phyloP scores from a whole-genome alignment of 1,140 invertebrate genomes.

The Trichonephila clavata region DNA sequence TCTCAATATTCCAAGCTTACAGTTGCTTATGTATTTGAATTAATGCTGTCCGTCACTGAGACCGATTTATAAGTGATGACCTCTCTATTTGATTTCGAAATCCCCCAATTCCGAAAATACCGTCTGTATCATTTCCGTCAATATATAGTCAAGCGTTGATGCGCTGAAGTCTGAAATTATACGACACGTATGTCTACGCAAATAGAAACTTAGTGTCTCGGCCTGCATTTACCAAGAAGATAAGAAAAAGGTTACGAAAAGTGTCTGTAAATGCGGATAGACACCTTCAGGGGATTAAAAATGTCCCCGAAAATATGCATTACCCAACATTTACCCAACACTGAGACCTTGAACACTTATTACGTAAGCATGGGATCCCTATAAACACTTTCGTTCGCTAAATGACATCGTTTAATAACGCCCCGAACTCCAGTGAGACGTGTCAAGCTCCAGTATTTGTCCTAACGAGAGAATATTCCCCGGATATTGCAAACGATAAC shows the following conservation, averaged over 20 bases:
- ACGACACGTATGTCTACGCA: not conserved
- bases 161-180: not conserved
- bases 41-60: no score
- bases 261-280: not conserved
- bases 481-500: constrained; percentile 58
- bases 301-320: constrained; percentile 4
- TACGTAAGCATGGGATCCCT: not conserved
- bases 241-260: not conserved
- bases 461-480: constrained; percentile 21
- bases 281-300: constrained; percentile 13
- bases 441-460: constrained; percentile 38
- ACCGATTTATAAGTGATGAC: no score
- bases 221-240: not conserved
- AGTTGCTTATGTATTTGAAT: no score
- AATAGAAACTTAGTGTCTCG: not conserved
- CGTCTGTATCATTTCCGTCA: not conserved
- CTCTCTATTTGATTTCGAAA: not conserved
- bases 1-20: no score
- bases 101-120: not conserved
- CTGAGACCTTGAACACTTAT: constrained; percentile 3
- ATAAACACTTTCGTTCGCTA: constrained; percentile 15
- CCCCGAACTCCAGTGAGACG: not conserved
- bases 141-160: not conserved
- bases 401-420: constrained; percentile 33
- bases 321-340: not conserved